phyloP scores from a whole-genome alignment of 2,113 vertebrate genomes.

The Lampris megalopsis region DNA sequence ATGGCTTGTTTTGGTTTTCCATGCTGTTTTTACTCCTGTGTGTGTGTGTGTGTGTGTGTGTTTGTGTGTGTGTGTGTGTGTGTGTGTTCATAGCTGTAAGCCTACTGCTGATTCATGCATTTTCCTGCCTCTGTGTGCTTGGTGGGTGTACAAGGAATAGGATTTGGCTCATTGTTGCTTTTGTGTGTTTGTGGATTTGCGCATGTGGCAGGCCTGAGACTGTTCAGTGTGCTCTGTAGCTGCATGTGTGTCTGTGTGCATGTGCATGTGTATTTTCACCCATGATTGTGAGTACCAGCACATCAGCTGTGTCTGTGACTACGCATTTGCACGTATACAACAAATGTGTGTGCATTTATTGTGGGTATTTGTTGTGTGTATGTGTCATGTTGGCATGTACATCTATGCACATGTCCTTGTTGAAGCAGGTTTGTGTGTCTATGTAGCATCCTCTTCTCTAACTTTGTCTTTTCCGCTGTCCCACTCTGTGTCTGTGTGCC shows the following conservation, averaged over 20 bases:
- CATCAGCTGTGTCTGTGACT: too few relatives aligned
- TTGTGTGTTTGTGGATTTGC: neutral
- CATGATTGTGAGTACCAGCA: too few relatives aligned
- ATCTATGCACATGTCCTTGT: neutral
- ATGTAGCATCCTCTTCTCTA: neutral
- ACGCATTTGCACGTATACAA: too few relatives aligned
- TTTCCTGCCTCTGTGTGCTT: neutral
- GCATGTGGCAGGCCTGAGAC: neutral
- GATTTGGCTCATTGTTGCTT: neutral
- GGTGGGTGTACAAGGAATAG: neutral
- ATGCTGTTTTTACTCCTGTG: too few relatives aligned
- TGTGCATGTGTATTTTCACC: neutral
- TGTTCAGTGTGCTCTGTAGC: neutral
- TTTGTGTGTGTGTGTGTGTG: neutral
- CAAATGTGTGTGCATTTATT: too few relatives aligned
- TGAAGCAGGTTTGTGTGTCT: neutral
- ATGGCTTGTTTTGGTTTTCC: neutral
- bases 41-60: neutral
- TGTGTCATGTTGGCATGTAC: too few relatives aligned
- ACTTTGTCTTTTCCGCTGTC: too few relatives aligned
- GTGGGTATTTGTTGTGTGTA: too few relatives aligned
- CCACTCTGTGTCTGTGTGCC: slow-evolving; percentile 5
- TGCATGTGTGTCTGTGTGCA: slow-evolving; percentile 1
- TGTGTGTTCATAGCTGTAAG: neutral
- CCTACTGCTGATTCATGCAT: neutral